Conservation (phyloP, 2,113 vertebrate species). For the Brachyhypopomus gauderio region DNA sequence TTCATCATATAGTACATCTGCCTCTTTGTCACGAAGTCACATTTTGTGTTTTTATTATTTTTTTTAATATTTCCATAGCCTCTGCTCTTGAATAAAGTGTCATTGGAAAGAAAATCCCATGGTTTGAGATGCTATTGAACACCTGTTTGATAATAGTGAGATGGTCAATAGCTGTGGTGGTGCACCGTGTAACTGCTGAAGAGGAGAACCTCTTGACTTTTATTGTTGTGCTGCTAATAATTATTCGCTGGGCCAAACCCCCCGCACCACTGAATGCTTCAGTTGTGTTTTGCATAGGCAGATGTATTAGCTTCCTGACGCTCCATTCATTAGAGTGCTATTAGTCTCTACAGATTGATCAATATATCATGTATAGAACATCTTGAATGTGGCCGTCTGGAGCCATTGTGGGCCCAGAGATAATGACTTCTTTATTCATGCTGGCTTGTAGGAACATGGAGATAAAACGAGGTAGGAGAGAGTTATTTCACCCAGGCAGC, state of each 20-base stretch:
- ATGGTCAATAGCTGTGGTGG: slow-evolving; percentile 55
- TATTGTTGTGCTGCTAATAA: slow-evolving; percentile 85
- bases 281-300: slow-evolving; percentile 84
- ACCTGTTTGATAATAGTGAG: background rate
- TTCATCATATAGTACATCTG: background rate
- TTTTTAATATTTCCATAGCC: background rate
- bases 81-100: background rate
- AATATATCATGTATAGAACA: slow-evolving; percentile 95
- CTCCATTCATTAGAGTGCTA: slow-evolving; percentile 85
- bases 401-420: slow-evolving; percentile 87
- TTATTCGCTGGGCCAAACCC: slow-evolving; percentile 81
- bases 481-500: slow-evolving; percentile 75
- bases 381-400: slow-evolving; percentile 91
- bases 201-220: slow-evolving; percentile 81
- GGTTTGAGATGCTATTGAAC: background rate
- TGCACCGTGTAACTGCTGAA: slow-evolving; percentile 79
- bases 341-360: slow-evolving; percentile 90
- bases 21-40: background rate
- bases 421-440: slow-evolving; percentile 93
- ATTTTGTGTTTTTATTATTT: background rate
- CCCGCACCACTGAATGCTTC: slow-evolving; percentile 81
- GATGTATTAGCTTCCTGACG: slow-evolving; percentile 82
- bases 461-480: slow-evolving; percentile 81
- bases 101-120: background rate
- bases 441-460: slow-evolving; percentile 92